Evolutionary conservation across 2,113 vertebrate species (phyloP).

Genomic region (Tragulus kanchil): DNA sequence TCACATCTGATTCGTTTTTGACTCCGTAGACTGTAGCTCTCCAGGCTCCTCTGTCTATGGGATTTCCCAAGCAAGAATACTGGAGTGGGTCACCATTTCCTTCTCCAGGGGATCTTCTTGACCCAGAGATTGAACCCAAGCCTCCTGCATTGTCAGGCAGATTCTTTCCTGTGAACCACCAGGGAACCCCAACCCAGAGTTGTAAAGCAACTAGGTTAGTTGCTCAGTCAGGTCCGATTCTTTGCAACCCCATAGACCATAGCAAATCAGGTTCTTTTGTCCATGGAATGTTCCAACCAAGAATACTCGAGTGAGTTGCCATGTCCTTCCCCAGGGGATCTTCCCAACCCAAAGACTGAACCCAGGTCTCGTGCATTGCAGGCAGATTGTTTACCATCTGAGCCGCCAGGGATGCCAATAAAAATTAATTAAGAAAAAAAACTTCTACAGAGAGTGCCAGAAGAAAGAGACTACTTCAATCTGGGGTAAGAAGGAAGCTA

Average conservation of each 20-base stretch:
- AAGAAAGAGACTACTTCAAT: background rate
- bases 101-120: background rate
- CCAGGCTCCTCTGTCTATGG: background rate
- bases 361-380: too few species aligned
- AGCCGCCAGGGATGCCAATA: background rate
- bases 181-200: background rate
- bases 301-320: background rate
- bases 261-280: background rate
- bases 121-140: background rate
- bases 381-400: too few species aligned
- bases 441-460: background rate
- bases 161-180: background rate
- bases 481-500: background rate
- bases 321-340: background rate
- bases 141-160: background rate
- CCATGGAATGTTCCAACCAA: background rate
- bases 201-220: background rate
- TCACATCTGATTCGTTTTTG: rapidly evolving
- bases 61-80: background rate
- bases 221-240: background rate
- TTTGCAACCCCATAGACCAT: background rate
- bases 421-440: background rate
- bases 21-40: background rate
- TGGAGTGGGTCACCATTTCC: background rate
- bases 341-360: background rate